Evolutionary conservation across 2,888 invertebrate genomes (phyloP), one percentile per base, ranked within the genome.

Genomic region (Drosophila infuscata): DNA sequence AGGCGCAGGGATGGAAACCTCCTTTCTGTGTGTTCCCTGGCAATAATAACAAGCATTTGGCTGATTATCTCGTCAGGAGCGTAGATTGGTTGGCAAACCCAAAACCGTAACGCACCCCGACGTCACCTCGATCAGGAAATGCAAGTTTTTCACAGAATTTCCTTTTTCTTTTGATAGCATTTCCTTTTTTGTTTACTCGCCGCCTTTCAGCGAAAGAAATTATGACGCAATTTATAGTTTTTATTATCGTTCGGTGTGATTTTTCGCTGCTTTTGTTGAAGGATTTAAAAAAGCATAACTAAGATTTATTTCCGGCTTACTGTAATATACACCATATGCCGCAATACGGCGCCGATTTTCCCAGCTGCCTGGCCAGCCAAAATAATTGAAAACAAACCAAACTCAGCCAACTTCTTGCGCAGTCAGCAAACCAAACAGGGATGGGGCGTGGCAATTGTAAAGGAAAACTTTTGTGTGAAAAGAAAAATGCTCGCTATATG

Each of bases 191-290:
- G 68, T 72, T 72, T 77, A 69, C 68, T 46, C 25, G 75, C 48
- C 52, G 57, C 73, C 83, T 88, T 72, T 76, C 76, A 70, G 63
- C 72, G 58, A 56, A 53, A 64, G 70, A 88, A 85, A 88, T 86
- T 86, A 86, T 90, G 85, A 86, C 85, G 85, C 85, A 86, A 86
- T 86, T 90, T 88, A 85, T 90, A 85, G 85, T 85, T 90, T 88
- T 77, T 82, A 72, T 72, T 71, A 61, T 82, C 49, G 67, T 72
- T 60, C 33, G 61, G 48, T 61, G 48, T 61, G 71, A 63, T 62
- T 67, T 65, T 70, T 43, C 15, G 49, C 38, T 56, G 51, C 64
- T 69, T 71, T 88, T 88, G 83, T 86, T 81, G 60, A 57, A 73
- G 70, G 86, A 59, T 63, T 82, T 71, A 61, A 75, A 72, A 77